Base-by-base conservation (phyloP, 1,140 invertebrate species). In the Amphibalanus amphitrite region DNA sequence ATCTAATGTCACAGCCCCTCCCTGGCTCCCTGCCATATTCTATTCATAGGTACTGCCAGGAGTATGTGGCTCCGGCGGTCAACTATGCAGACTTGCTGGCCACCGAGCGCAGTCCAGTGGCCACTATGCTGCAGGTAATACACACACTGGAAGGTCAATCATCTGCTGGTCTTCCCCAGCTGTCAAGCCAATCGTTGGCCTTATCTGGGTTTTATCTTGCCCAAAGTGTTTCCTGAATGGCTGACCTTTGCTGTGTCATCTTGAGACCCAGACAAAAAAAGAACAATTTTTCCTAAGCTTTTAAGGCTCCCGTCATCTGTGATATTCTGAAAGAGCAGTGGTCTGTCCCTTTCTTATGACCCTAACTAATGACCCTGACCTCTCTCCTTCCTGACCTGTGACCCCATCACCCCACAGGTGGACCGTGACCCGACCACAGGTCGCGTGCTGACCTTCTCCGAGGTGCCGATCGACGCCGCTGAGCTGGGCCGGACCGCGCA, bases 381-480 rank as follows among this genome's bases (percentile, higher is more conserved):
- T 6, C 33, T 15, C 33, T 15, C 4, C 33, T 4, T 38, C 33
- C 33, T 38, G 33, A 38, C 33, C 33, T 38, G 4, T 4, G 15
- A 38, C 33, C 33, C 33, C 33, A 38, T 38, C 33, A 38, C 33
- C 33, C 15, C 33, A 20, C 47, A 59, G 47, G 47, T 59, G 47
- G 47, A 69, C 47, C 59, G 74, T 82, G 86, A 93, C 81, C 84
- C 84, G 8, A 82, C 86, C 29, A 90, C 86, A 28, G 90, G 90
- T 1, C 79, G 85, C 75, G 83, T 91, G 30, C 78, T 85, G 0
- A 84, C 86, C 26, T 87, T 90, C 79, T 80, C 83, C 73, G 90
- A 93, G 81, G 84, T 89, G 8, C 76, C 81, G 59, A 75, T 86
- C 13, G 78, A 83, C 73, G 82, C 85, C 75, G 82, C 84, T 1